Percentiles rank a stretch among this genome's conserved stretches.
phyloP scores from a whole-genome alignment of 2,797 vertebrate species.

The Nothura maculosa region DNA sequence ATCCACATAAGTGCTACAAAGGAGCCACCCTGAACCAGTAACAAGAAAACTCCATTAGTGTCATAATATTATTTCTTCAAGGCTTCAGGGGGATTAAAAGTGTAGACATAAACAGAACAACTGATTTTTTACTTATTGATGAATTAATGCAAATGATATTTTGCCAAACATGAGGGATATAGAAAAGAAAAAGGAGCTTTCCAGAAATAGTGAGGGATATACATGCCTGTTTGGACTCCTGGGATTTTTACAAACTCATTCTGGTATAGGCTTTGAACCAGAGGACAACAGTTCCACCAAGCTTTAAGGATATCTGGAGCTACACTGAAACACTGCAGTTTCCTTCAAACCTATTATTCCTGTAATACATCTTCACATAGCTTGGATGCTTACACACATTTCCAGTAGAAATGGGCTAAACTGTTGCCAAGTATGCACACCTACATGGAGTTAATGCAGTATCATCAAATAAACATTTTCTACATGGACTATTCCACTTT shows the following conservation, averaged over 20 bases:
- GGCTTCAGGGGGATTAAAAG: neutral
- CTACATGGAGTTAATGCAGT: neutral
- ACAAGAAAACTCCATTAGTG: slow-evolving; percentile 61
- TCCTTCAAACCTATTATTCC: neutral
- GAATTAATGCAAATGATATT: neutral
- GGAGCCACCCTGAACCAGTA: slow-evolving; percentile 14
- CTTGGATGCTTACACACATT: neutral
- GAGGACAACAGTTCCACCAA: neutral
- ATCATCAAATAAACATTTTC: neutral
- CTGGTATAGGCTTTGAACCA: neutral
- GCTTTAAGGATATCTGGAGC: neutral
- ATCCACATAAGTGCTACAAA: slow-evolving; percentile 29
- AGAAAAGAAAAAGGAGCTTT: neutral
- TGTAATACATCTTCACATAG: neutral
- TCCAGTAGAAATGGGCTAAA: neutral
- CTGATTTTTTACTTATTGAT: neutral
- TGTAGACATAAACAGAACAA: neutral
- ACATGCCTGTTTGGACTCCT: neutral
- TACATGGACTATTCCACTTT: neutral
- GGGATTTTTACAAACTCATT: neutral
- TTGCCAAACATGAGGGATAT: neutral
- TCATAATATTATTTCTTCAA: neutral
- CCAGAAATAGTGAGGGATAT: neutral
- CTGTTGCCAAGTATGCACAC: neutral
- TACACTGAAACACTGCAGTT: neutral